Evolutionary conservation across 2,888 invertebrate genomes (phyloP).

Genomic region (Hyppa rectilinea): DNA sequence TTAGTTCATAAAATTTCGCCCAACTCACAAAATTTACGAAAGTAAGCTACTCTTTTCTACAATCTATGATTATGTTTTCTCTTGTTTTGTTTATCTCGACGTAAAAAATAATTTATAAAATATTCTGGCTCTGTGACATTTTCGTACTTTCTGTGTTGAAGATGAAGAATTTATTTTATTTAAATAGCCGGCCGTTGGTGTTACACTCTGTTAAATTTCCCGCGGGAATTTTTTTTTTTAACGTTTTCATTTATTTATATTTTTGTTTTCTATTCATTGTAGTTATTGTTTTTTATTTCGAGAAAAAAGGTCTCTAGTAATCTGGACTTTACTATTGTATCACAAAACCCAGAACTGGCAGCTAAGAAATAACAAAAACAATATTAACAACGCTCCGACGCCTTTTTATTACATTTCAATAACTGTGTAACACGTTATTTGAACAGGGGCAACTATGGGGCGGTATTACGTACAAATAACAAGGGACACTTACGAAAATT

Average conservation of each 20-base stretch:
- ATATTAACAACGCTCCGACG: constrained; percentile 67
- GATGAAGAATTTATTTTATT: constrained; percentile 50
- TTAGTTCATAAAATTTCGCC: constrained; percentile 88
- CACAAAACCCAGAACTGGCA: neutral
- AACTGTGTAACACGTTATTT: constrained; percentile 80
- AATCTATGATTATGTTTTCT: constrained; percentile 71
- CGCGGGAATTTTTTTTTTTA: constrained; percentile 34
- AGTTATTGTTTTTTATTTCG: neutral
- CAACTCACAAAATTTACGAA: constrained; percentile 74
- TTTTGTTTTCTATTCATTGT: constrained; percentile 36
- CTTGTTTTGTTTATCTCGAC: constrained; percentile 58
- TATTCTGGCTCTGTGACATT: constrained; percentile 45
- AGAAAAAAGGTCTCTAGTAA: constrained; percentile 9
- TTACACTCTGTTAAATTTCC: constrained; percentile 50
- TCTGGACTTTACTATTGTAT: constrained; percentile 6
- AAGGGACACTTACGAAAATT: constrained; percentile 89
- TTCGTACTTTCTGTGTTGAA: constrained; percentile 45
- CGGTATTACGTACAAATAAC: constrained; percentile 85
- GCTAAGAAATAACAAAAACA: constrained; percentile 53
- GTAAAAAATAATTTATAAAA: constrained; percentile 61
- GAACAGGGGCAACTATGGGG: constrained; percentile 73
- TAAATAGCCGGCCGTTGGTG: constrained; percentile 34
- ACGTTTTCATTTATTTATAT: constrained; percentile 39
- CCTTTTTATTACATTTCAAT: constrained; percentile 84
- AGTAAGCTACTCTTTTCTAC: constrained; percentile 68